phyloP scores from a whole-genome alignment of 2,888 invertebrate species.

The Nasonovia ribisnigri region DNA sequence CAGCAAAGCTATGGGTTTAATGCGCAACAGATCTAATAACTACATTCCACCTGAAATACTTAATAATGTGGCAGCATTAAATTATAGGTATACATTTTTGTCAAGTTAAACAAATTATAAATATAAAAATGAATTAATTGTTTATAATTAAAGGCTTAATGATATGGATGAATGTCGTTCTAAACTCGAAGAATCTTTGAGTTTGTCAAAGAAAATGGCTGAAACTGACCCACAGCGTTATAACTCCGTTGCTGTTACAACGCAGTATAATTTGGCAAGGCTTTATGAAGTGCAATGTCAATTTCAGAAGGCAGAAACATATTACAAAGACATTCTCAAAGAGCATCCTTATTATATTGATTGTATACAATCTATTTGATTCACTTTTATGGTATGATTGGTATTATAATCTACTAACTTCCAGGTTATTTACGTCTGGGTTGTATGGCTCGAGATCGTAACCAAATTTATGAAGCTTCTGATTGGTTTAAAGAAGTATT shows the following conservation, averaged over 20 bases:
- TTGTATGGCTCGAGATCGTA: slow-evolving; percentile 98
- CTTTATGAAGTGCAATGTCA: slow-evolving; percentile 92
- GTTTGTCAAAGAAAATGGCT: slow-evolving; percentile 84
- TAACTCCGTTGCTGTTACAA: slow-evolving; percentile 95
- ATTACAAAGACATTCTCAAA: slow-evolving; percentile 96
- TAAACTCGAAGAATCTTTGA: slow-evolving; percentile 87
- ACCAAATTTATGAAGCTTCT: slow-evolving; percentile 99
- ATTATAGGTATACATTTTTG: slow-evolving; percentile 75
- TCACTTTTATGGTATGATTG: not conserved
- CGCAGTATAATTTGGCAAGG: slow-evolving; percentile 95
- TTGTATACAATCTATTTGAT: slow-evolving; percentile 74
- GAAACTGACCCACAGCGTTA: slow-evolving; percentile 93
- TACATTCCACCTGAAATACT: slow-evolving; percentile 98
- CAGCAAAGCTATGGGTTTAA: slow-evolving; percentile 90
- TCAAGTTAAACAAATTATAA: not conserved
- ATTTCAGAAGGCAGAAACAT: slow-evolving; percentile 93
- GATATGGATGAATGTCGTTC: slow-evolving; percentile 88
- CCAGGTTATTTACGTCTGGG: slow-evolving; percentile 80
- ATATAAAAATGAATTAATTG: slow-evolving; percentile 13
- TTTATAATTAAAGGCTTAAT: slow-evolving; percentile 76
- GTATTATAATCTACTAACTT: slow-evolving; percentile 42
- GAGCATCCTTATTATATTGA: slow-evolving; percentile 99
- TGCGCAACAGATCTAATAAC: slow-evolving; percentile 87
- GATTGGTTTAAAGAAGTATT: slow-evolving; percentile 99
- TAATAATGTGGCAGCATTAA: slow-evolving; percentile 96